phyloP scores from a whole-genome alignment of 2,888 invertebrate species.

The Tachystola acroxantha region DNA sequence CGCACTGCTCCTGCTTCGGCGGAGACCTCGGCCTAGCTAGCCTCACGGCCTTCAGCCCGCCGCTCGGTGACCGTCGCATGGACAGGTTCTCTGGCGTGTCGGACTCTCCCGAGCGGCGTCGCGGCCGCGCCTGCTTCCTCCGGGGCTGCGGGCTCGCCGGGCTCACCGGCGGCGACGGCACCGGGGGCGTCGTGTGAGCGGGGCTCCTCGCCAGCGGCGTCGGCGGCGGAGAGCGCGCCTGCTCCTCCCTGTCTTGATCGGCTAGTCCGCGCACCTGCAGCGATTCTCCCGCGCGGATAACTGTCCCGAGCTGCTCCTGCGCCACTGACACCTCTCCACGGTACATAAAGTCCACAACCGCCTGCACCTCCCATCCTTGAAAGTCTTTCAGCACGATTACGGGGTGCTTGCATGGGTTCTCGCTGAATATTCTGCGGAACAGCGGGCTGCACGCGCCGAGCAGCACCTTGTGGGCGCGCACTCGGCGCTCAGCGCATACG shows the following conservation, averaged over 20 bases:
- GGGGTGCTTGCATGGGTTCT: constrained; percentile 95
- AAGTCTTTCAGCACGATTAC: constrained; percentile 95
- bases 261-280: constrained; percentile 90
- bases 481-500: constrained; percentile 90
- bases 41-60: constrained; percentile 59
- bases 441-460: constrained; percentile 93
- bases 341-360: constrained; percentile 96
- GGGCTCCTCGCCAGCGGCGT: constrained; percentile 64
- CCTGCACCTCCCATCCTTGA: constrained; percentile 92
- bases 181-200: constrained; percentile 58
- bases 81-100: constrained; percentile 80
- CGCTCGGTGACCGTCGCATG: constrained; percentile 73
- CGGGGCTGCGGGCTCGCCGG: constrained; percentile 90
- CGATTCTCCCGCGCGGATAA: constrained; percentile 93
- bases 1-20: constrained; percentile 54
- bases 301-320: constrained; percentile 88
- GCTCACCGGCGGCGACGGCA: constrained; percentile 67
- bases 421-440: constrained; percentile 92
- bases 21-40: constrained; percentile 60
- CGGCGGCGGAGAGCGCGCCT: constrained; percentile 53
- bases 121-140: constrained; percentile 90
- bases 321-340: constrained; percentile 94
- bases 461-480: constrained; percentile 94
- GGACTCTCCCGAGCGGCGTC: constrained; percentile 88
- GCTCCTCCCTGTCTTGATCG: constrained; percentile 77